Evolutionary conservation across 1,140 invertebrate species (phyloP).

Genomic region (Cydia pomonella): DNA sequence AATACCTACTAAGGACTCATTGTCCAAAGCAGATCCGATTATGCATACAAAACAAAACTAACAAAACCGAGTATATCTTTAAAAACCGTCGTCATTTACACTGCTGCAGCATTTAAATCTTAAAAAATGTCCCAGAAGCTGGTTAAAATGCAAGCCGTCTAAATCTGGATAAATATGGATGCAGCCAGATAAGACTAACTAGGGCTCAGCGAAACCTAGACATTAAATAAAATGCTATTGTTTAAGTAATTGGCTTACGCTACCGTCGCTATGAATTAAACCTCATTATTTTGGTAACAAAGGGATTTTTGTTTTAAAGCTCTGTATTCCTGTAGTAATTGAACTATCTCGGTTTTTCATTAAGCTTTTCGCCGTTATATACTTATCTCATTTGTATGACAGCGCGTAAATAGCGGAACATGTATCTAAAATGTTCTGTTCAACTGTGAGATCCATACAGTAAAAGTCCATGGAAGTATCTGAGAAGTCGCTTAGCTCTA

Average conservation of each 20-base stretch:
- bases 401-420: not conserved
- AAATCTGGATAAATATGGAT: slow-evolving; percentile 26
- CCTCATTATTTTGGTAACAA: slow-evolving; percentile 13
- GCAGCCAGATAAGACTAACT: slow-evolving; percentile 16
- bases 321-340: not conserved
- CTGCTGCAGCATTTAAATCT: slow-evolving; percentile 13
- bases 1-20: too few relatives aligned
- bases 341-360: slow-evolving; percentile 1
- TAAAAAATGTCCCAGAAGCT: slow-evolving; percentile 10
- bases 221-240: slow-evolving; percentile 33
- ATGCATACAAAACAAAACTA: not conserved
- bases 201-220: slow-evolving; percentile 14
- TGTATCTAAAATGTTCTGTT: not conserved
- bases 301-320: slow-evolving; percentile 5
- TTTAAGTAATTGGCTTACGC: slow-evolving; percentile 10
- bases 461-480: not conserved
- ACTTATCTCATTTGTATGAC: not conserved
- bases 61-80: slow-evolving; percentile 7
- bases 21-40: not conserved
- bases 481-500: not conserved
- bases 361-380: not conserved
- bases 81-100: slow-evolving; percentile 23
- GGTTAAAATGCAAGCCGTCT: slow-evolving; percentile 2
- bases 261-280: not conserved
- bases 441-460: not conserved